A percentile compares a stretch with the other conserved stretches of the same genome.
These are phyloP conservation scores for Thymelicus lineola DNA, from an alignment of 2,888 invertebrate species.

Conservation along the genomic window DNA sequence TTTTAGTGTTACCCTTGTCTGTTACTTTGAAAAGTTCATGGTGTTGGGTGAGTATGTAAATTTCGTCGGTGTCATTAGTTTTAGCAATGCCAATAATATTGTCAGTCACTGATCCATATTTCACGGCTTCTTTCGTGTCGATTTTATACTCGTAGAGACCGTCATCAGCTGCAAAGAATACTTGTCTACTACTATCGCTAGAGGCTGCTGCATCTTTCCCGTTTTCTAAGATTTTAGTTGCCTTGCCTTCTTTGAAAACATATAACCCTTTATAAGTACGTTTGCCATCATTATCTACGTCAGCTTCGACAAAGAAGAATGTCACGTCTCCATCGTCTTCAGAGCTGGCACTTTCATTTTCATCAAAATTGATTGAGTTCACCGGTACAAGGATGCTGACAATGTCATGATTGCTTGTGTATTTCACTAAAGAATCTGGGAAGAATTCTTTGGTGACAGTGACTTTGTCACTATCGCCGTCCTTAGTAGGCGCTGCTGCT, in stretches of 20 bases:
- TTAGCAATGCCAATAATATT: conserved; percentile 47
- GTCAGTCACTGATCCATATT: conserved; percentile 49
- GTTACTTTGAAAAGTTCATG: conserved; percentile 63
- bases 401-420: conserved; percentile 47
- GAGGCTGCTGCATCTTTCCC: conserved; percentile 42
- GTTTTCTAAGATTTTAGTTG: conserved; percentile 44
- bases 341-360: conserved; percentile 33
- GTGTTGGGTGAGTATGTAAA: conserved; percentile 64
- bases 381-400: conserved; percentile 46
- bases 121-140: conserved; percentile 40
- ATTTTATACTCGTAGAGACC: conserved; percentile 44
- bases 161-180: conserved; percentile 42
- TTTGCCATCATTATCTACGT: conserved; percentile 42
- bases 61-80: conserved; percentile 45
- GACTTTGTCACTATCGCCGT: conserved; percentile 26
- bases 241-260: conserved; percentile 39
- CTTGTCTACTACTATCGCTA: conserved; percentile 37
- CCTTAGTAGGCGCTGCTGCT: conserved; percentile 46
- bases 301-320: conserved; percentile 50
- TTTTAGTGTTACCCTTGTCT: conserved; percentile 60
- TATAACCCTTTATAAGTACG: conserved; percentile 41
- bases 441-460: conserved; percentile 36
- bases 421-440: conserved; percentile 31
- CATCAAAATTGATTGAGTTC: conserved; percentile 46
- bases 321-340: conserved; percentile 34